Evolutionary conservation across 2,797 vertebrate species (phyloP).

Genomic region (Oreonectes daqikongensis): DNA sequence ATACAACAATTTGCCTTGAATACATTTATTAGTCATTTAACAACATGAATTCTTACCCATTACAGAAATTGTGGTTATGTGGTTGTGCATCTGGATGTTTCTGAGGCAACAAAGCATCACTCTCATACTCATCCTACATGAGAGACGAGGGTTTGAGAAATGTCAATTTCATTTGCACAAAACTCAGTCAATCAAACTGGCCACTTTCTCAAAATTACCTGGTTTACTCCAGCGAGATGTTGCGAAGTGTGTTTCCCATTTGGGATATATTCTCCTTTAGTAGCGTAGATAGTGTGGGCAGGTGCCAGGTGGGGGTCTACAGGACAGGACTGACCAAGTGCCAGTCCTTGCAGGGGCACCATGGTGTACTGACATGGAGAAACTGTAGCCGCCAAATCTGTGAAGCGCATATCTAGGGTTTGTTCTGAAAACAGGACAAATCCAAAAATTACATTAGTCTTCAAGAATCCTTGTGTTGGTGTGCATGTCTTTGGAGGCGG

Average conservation of each 20-base stretch:
- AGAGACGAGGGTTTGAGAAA: slow-evolving; percentile 33
- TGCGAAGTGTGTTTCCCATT: slow-evolving; percentile 80
- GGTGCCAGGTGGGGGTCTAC: slow-evolving; percentile 72
- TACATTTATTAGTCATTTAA: not conserved
- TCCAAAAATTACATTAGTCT: not conserved
- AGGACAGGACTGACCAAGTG: slow-evolving; percentile 80
- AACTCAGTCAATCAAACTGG: not conserved
- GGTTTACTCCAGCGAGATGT: slow-evolving; percentile 75
- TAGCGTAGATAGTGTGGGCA: slow-evolving; percentile 69
- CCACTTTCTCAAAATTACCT: slow-evolving; percentile 71
- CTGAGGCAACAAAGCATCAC: slow-evolving; percentile 77
- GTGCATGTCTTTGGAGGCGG: not conserved
- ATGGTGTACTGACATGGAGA: slow-evolving; percentile 96
- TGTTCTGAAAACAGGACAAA: slow-evolving; percentile 79
- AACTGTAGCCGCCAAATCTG: slow-evolving; percentile 79
- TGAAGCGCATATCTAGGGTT: slow-evolving; percentile 88
- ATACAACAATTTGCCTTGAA: no score
- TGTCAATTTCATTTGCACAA: not conserved
- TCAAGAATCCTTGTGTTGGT: not conserved
- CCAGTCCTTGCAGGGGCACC: slow-evolving; percentile 88
- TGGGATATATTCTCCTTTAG: slow-evolving; percentile 67
- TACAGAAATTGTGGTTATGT: slow-evolving; percentile 73
- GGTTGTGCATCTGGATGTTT: slow-evolving; percentile 73
- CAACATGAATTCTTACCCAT: slow-evolving; percentile 72
- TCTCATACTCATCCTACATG: slow-evolving; percentile 79